Evolutionary conservation across 37 sponge, comb jelly and placozoan genomes (phyloP).

Genomic region (Hexactinellida sp.): DNA sequence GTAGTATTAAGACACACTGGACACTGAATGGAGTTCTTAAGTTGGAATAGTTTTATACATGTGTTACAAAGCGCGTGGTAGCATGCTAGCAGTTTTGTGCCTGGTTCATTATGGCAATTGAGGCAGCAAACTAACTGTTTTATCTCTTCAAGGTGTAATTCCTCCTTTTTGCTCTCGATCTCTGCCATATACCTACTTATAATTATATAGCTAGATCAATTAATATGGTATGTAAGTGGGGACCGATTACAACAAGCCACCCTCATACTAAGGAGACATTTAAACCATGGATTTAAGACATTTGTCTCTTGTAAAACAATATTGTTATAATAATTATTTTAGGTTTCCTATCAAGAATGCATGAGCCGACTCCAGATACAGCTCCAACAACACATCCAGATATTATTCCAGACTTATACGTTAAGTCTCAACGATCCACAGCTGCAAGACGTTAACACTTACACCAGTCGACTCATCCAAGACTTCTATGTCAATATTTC

Average conservation of each 20-base stretch:
- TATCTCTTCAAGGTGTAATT: background rate
- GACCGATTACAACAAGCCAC: too few species aligned
- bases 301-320: too few species aligned
- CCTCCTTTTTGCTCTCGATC: background rate
- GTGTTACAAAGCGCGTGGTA: background rate
- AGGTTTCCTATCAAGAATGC: background rate
- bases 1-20: background rate
- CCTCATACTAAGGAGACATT: too few species aligned
- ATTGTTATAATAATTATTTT: background rate
- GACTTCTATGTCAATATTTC: background rate
- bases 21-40: background rate
- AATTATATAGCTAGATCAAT: background rate
- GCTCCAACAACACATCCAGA: background rate
- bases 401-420: background rate
- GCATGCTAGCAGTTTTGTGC: background rate
- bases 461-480: background rate
- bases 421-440: background rate
- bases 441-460: background rate
- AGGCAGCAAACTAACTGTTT: conserved; percentile 11
- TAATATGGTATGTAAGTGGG: too few species aligned
- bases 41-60: background rate
- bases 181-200: background rate
- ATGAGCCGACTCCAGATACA: background rate
- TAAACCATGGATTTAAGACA: too few species aligned
- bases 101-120: background rate